Evolutionary conservation across 2,888 invertebrate genomes (phyloP).

Genomic region (Sminthurides aquaticus): DNA sequence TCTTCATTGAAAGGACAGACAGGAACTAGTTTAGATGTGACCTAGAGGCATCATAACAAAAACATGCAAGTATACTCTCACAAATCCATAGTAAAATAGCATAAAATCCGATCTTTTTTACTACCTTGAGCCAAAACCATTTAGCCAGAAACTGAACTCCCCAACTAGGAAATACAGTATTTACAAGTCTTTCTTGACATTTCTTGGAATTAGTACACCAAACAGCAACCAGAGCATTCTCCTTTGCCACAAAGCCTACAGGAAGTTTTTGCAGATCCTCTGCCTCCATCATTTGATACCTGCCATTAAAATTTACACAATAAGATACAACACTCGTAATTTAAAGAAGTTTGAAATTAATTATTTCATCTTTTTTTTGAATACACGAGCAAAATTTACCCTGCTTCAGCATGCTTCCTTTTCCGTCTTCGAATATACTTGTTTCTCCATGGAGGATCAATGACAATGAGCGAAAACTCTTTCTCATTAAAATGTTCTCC

Average conservation of each 20-base stretch:
- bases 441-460: conserved; percentile 97
- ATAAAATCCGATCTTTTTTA: conserved; percentile 16
- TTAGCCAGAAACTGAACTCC: conserved; percentile 61
- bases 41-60: conserved; percentile 47
- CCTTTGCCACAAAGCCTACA: conserved; percentile 54
- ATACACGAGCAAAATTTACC: conserved; percentile 48
- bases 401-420: conserved; percentile 55
- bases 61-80: too few species aligned
- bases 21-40: conserved; percentile 61
- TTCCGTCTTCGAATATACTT: conserved; percentile 76
- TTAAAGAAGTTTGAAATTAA: conserved; percentile 12
- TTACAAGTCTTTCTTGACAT: conserved; percentile 60
- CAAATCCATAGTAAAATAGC: too few species aligned
- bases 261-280: conserved; percentile 65
- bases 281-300: conserved; percentile 73
- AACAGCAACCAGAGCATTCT: conserved; percentile 64
- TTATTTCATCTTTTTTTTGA: background rate
- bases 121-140: conserved; percentile 84
- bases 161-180: conserved; percentile 73
- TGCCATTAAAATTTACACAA: conserved; percentile 47
- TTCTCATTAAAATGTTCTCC: conserved; percentile 49
- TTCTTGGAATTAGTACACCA: conserved; percentile 86
- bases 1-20: conserved; percentile 60
- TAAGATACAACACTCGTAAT: conserved; percentile 17
- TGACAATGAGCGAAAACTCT: conserved; percentile 68